Evolutionary conservation across 2,888 invertebrate genomes (phyloP).

Genomic region (Limnephilus lunatus): DNA sequence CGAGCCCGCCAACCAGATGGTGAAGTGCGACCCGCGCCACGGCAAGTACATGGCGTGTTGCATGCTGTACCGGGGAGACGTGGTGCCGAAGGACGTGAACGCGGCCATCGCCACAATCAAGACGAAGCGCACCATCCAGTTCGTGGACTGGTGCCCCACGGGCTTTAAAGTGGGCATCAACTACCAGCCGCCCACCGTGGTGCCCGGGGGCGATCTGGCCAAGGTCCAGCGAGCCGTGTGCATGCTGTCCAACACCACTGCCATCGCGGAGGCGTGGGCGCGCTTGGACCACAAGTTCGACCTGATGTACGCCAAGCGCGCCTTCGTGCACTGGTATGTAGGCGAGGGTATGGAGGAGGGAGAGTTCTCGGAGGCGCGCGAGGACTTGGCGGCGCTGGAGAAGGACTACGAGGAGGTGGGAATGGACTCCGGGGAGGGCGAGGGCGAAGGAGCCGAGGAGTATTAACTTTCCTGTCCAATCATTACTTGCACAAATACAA

Average conservation of each 20-base stretch:
- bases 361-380: conserved; percentile 71
- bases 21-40: conserved; percentile 94
- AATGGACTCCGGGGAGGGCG: conserved; percentile 90
- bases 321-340: conserved; percentile 97
- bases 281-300: conserved; percentile 97
- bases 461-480: conserved; percentile 72
- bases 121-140: conserved; percentile 95
- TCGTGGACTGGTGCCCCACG: conserved; percentile 94
- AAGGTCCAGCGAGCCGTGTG: conserved; percentile 97
- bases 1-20: conserved; percentile 97
- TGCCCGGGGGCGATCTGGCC: conserved; percentile 95
- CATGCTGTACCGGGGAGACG: conserved; percentile 96
- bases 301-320: conserved; percentile 97
- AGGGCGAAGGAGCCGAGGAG: conserved; percentile 89
- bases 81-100: conserved; percentile 96
- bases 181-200: conserved; percentile 95
- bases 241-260: conserved; percentile 98
- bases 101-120: conserved; percentile 96
- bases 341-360: conserved; percentile 92
- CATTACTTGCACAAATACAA: background rate
- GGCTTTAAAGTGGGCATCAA: conserved; percentile 88
- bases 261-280: conserved; percentile 98
- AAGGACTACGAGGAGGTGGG: conserved; percentile 94
- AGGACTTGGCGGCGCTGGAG: conserved; percentile 84
- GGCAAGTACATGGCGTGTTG: conserved; percentile 98